Evolutionary conservation across 2,113 vertebrate genomes (phyloP).

Genomic region (Melanostigma gelatinosum): DNA sequence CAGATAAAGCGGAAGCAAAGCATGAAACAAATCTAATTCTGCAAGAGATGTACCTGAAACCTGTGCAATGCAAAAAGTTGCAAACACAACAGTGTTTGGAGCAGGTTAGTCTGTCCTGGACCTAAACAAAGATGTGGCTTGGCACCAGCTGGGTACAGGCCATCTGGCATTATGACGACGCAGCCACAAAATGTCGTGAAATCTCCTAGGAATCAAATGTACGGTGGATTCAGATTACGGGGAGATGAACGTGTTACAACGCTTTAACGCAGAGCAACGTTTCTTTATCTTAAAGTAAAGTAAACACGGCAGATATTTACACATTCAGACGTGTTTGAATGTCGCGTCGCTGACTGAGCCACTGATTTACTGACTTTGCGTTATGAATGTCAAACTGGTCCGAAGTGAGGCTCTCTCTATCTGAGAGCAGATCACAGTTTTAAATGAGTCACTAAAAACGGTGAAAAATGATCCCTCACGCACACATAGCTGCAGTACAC

Average conservation of each 20-base stretch:
- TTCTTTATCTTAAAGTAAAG: not conserved
- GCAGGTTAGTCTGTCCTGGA: slow-evolving; percentile 47
- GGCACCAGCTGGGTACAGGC: slow-evolving; percentile 20
- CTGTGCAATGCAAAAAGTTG: not conserved
- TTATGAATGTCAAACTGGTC: not conserved
- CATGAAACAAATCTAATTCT: not conserved
- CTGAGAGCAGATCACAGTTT: not conserved
- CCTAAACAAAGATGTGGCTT: slow-evolving; percentile 19
- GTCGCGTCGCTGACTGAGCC: not conserved
- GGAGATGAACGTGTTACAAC: not conserved
- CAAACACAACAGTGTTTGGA: not conserved
- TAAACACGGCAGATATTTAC: not conserved
- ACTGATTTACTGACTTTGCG: not conserved
- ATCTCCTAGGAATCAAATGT: slow-evolving; percentile 8
- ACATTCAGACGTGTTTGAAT: not conserved
- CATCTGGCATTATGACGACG: slow-evolving; percentile 19
- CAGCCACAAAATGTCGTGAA: slow-evolving; percentile 21
- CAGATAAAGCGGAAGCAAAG: not conserved
- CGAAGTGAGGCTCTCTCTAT: not conserved
- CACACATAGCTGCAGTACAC: not conserved
- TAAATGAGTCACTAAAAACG: not conserved
- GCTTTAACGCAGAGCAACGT: not conserved
- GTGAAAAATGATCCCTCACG: not conserved
- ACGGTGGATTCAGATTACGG: not conserved
- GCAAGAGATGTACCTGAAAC: too few relatives aligned